Percentiles rank a stretch among this genome's conserved stretches.
phyloP scores from a whole-genome alignment of 2,113 vertebrate genomes.

The Oriolus oriolus region DNA sequence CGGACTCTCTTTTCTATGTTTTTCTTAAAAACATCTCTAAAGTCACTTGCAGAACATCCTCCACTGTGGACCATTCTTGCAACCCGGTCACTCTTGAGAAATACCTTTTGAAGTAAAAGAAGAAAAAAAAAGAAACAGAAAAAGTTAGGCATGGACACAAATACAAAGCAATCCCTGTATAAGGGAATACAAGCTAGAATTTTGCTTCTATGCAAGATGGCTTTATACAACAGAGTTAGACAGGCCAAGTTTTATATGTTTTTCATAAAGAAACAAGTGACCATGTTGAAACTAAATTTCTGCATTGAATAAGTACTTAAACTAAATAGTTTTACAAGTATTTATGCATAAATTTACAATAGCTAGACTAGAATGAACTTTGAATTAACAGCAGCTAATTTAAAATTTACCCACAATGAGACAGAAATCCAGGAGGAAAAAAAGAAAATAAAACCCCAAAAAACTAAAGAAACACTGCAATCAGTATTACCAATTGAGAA shows the following conservation, averaged over 20 bases:
- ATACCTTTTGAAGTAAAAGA: constrained; percentile 77
- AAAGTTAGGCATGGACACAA: background rate
- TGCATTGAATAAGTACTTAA: background rate
- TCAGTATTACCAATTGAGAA: background rate
- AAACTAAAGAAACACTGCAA: background rate
- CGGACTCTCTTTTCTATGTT: constrained; percentile 95
- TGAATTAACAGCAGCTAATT: background rate
- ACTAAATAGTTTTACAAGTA: background rate
- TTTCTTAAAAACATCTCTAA: constrained; percentile 96
- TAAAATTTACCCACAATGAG: background rate
- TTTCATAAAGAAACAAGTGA: background rate
- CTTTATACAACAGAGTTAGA: background rate
- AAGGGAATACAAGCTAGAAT: background rate
- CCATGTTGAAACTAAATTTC: background rate
- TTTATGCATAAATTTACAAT: background rate
- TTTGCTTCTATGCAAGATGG: background rate
- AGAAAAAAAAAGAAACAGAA: background rate
- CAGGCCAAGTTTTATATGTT: background rate
- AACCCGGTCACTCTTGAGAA: constrained; percentile 93
- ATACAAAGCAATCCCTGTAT: background rate
- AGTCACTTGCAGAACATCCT: constrained; percentile 92
- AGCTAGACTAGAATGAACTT: background rate
- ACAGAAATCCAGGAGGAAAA: background rate
- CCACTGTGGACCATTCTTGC: constrained; percentile 94
- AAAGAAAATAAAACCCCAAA: background rate